phyloP scores from a whole-genome alignment of 2,797 vertebrate genomes.

The Simalia tracyae region DNA sequence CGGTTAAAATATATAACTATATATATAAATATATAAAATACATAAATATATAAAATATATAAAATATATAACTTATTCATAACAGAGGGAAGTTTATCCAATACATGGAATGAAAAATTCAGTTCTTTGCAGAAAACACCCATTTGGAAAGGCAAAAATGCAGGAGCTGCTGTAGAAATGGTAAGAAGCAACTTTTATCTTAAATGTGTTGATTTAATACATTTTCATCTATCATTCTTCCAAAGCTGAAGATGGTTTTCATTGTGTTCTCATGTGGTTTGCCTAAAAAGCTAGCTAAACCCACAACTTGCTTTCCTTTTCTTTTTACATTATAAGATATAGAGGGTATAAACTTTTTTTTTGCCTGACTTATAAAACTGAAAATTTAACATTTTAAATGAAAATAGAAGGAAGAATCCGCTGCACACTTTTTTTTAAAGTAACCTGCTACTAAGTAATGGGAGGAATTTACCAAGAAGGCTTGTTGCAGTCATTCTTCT shows the following conservation, averaged over 20 bases:
- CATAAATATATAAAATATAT: too few species aligned
- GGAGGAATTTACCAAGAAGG: neutral
- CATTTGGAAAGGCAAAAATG: slow-evolving; percentile 87
- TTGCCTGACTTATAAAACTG: neutral
- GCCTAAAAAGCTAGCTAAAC: neutral
- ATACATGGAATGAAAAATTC: slow-evolving; percentile 96
- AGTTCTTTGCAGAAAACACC: slow-evolving; percentile 89
- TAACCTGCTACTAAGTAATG: neutral
- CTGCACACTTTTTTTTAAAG: neutral
- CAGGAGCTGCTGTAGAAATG: slow-evolving; percentile 85
- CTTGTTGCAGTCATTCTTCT: neutral
- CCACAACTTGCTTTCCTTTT: neutral
- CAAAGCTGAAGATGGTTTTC: neutral
- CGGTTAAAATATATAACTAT: too few species aligned
- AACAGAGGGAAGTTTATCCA: slow-evolving; percentile 95
- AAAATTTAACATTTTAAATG: neutral
- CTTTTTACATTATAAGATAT: neutral
- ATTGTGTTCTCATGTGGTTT: neutral
- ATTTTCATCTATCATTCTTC: neutral
- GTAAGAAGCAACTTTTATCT: slow-evolving; percentile 73
- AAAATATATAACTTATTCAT: slow-evolving; percentile 42
- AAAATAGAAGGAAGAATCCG: neutral
- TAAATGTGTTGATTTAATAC: neutral
- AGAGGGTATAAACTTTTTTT: neutral
- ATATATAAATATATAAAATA: too few species aligned